Evolutionary conservation across 1,140 invertebrate genomes (phyloP).

Genomic region (Atta colombica): DNA sequence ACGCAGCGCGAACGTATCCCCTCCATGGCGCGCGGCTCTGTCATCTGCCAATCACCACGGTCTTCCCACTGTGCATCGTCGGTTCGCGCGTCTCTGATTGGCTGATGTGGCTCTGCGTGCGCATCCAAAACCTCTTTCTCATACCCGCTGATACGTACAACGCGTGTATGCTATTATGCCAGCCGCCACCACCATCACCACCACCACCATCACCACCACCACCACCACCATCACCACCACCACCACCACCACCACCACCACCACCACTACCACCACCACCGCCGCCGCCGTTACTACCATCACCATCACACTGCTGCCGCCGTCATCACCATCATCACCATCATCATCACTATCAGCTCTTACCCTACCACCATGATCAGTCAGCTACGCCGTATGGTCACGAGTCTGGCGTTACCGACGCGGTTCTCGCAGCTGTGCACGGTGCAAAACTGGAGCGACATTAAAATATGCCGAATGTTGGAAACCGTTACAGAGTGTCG

Average conservation of each 20-base stretch:
- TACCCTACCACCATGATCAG: conserved; percentile 7
- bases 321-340: background rate
- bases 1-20: conserved; percentile 70
- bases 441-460: conserved; percentile 24
- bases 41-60: conserved; percentile 69
- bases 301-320: background rate
- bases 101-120: conserved; percentile 61
- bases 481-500: background rate
- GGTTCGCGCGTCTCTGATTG: conserved; percentile 65
- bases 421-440: conserved; percentile 6
- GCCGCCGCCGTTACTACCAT: conserved; percentile 8
- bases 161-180: conserved; percentile 68
- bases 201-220: background rate
- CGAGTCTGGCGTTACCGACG: conserved; percentile 57
- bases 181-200: conserved; percentile 4
- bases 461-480: conserved; percentile 27
- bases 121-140: conserved; percentile 70
- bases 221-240: background rate
- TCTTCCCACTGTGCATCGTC: conserved; percentile 62
- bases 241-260: background rate
- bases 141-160: conserved; percentile 57
- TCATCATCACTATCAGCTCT: background rate
- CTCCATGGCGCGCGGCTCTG: conserved; percentile 58
- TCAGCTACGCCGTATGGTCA: conserved; percentile 67
- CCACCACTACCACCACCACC: background rate